Base-by-base conservation (phyloP, 2,888 invertebrate genomes). In the Baronia brevicornis region DNA sequence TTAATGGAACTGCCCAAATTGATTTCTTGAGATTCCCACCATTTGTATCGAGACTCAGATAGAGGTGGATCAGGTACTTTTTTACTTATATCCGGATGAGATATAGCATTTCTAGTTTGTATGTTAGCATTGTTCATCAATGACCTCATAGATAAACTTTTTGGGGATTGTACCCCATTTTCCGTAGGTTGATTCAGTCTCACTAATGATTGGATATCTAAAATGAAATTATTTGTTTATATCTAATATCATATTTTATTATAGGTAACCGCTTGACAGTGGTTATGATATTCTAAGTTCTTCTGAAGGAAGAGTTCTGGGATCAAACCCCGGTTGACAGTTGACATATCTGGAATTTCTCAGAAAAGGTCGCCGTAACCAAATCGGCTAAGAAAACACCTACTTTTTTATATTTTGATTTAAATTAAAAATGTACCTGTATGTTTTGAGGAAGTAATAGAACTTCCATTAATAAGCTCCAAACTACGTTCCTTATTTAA, bases 1-100 rank as follows among this genome's bases (percentile, higher is more conserved):
- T 86, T 85, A n/a, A 85, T 70, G 5, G 87, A 88, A 51, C 89
- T 89, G 18, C 86, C 87, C 33, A 89, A 71, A 62, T 88, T 85
- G 3, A 88, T 70, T 54, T 87, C 86, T 42, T 85, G 65, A 44
- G 85, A 84, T 60, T 85, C 85, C 86, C 87, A 87, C 86, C 87
- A 87, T 48, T 82, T 84, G 46, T 77, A 77, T 37, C 55, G 62
- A 25, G 70, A 63, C 43, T 68, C 70, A 14, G 62, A 41, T 10
- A 68, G 39, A 1, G 62, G 56, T 7, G 53, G 32, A 24, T 71
- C 74, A 6, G 56, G 41, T 10, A 57, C 33, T 36, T 63, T 68
- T 33, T 62, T 68, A 5, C 68, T 51, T 29, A 84, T 58, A 38
- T 84, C 80, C n/a, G 79, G 72, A 47, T 78, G 74, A 3, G 80